These are phyloP conservation scores for Ligdia adustata DNA, from an alignment of 2,888 invertebrate genomes.

Conservation along the genomic window DNA sequence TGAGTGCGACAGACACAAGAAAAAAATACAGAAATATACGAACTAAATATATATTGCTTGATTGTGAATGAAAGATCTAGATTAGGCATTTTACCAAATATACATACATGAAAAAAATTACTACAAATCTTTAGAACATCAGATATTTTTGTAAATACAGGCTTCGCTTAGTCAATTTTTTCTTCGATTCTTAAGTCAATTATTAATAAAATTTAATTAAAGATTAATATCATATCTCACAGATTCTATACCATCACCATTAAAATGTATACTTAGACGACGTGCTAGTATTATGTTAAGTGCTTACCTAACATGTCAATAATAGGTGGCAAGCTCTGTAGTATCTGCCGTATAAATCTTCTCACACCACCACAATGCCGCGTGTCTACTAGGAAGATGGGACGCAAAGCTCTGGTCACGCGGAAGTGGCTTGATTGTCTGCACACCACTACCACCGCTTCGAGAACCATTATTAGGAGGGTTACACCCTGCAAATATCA, in stretches of 20 bases:
- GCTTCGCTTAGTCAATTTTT: no score
- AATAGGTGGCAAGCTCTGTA: conserved; percentile 94
- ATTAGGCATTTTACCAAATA: background rate
- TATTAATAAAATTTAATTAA: no score
- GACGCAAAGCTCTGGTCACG: conserved; percentile 93
- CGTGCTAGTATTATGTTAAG: background rate
- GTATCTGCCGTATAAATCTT: conserved; percentile 90
- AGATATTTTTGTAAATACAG: no score
- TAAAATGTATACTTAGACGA: no score
- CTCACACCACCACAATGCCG: conserved; percentile 92
- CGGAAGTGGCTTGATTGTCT: conserved; percentile 93
- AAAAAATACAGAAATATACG: no score
- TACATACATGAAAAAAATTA: background rate
- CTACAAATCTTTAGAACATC: no score
- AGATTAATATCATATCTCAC: no score
- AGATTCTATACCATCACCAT: no score
- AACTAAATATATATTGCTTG: no score
- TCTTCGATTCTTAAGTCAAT: no score
- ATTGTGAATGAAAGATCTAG: conserved; percentile 2
- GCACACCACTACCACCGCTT: conserved; percentile 91
- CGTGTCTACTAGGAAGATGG: conserved; percentile 95
- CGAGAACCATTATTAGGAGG: conserved; percentile 91
- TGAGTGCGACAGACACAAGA: no score
- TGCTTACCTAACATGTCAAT: conserved; percentile 91
- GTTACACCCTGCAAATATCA: conserved; percentile 88